Evolutionary conservation across 2,797 vertebrate genomes (phyloP), one percentile per base, ranked within the genome.

Genomic region (Acanthopagrus latus): DNA sequence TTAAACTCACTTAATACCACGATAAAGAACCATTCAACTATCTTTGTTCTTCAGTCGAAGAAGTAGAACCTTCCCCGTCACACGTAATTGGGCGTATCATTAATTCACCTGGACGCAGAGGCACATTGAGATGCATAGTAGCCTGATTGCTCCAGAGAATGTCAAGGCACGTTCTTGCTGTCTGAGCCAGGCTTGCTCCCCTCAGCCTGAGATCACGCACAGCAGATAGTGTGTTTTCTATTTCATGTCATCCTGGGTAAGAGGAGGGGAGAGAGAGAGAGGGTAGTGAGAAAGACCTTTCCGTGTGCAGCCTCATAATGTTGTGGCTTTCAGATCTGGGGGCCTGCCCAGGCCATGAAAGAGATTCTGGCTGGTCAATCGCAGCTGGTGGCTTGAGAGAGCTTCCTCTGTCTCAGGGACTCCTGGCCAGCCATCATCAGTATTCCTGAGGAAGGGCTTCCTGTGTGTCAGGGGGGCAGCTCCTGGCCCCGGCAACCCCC

Each of bases 381-480:
- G 89, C 95, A 96, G 95, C 95, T 96, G 95, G 93, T 94, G 93
- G 90, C 93, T 94, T 93, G 83, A 93, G 92, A 94, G 92, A 88
- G 91, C 93, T 95, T 95, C 94, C 94, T 94, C 91, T 93, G 90
- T 94, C 89, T 63, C 84, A 84, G 83, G 88, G 90, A 92, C 90
- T 93, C 90, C 86, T 67, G 76, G 87, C 86, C 83, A 83, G 88
- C 75, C 87, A 11, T 92, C 93, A 95, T 95, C 93, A 94, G 93
- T 95, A 95, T 95, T 95, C 95, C 86, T 86, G 71, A 91, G 86
- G 89, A 92, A 92, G 85, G 88, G 88, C 94, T 95, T 95, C 94
- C 94, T 95, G 92, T 92, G 93, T 90, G 78, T 90, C 64, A 78
- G 84, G 83, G 91, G 79, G 82, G 91, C 76, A 80, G 86, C 83